Percentiles rank a stretch among this genome's conserved stretches.
phyloP scores from a whole-genome alignment of 2,113 vertebrate species.

The Ardeotis arabs region DNA sequence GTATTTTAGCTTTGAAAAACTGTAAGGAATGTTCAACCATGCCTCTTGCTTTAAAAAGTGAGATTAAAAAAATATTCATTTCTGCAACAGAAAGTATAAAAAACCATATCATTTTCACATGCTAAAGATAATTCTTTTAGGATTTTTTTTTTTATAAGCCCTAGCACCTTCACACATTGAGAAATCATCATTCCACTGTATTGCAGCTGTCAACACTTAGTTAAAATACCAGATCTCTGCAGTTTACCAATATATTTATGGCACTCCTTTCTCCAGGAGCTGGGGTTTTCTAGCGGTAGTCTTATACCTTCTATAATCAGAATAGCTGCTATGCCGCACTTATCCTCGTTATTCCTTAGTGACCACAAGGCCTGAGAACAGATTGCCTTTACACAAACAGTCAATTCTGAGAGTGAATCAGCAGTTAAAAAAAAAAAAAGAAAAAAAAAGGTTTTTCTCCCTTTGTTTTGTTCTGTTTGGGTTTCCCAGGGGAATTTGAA shows the following conservation, averaged over 20 bases:
- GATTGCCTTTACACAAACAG: background rate
- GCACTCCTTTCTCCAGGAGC: background rate
- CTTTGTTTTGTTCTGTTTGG: background rate
- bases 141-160: background rate
- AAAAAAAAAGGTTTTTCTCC: background rate
- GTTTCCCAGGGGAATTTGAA: background rate
- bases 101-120: fast-evolving
- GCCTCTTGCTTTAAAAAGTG: background rate
- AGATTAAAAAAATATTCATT: background rate
- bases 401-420: background rate
- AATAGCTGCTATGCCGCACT: background rate
- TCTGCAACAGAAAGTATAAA: background rate
- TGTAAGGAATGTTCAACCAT: background rate
- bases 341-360: background rate
- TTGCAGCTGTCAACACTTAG: background rate
- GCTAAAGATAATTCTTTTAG: background rate
- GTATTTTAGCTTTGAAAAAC: background rate
- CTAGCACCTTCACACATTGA: background rate
- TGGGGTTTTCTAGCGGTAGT: background rate
- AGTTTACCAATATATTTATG: background rate
- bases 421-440: background rate
- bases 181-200: background rate
- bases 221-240: background rate
- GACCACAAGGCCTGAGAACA: background rate
- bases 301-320: background rate